Evolutionary conservation across 2,113 vertebrate species (phyloP), one percentile per base, ranked within the genome.

Genomic region (Cheilinus undulatus): DNA sequence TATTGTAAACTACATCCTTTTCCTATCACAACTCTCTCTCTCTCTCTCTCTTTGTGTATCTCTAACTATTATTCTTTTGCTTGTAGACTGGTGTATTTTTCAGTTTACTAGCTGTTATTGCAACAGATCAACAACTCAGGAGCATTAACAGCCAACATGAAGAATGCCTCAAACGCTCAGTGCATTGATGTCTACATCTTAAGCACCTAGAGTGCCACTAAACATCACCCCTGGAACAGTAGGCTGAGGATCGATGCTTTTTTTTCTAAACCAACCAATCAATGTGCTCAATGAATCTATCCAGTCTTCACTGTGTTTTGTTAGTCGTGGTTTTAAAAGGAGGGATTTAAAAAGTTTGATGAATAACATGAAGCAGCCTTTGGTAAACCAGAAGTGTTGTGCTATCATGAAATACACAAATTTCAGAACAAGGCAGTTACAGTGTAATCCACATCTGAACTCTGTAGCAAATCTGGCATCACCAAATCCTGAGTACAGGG

Each of bases 341-440:
- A n/a, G n/a, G n/a, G n/a, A n/a, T n/a, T n/a, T n/a, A n/a, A n/a
- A n/a, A n/a, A n/a, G n/a, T n/a, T n/a, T n/a, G n/a, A n/a, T n/a
- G n/a, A n/a, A n/a, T 26, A 36, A 34, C 32, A 34, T 7, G 32
- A 34, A 10, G 1, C 11, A 34, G 3, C 17, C 32, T 66, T 17
- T 24, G 22, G 32, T 34, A 1, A 24, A 12, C n/a, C 10, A 3
- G 36, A 46, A 50, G 11, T 51, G 34, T 13, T 30, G 32, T 19
- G n/a, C 27, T 22, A 58, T 58, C 22, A 52, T 59, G 26, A 23
- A 46, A 19, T 51, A 27, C 30, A 58, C 50, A 57, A 34, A n/a
- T n/a, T 54, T 60, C 24, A 60, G 15, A 49, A 5, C 3, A 32
- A 26, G 22, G 46, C 11, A 15, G 48, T 48, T 8, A 10, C 32